phyloP scores from a whole-genome alignment of 2,888 invertebrate genomes.

The Cantharis rufa region DNA sequence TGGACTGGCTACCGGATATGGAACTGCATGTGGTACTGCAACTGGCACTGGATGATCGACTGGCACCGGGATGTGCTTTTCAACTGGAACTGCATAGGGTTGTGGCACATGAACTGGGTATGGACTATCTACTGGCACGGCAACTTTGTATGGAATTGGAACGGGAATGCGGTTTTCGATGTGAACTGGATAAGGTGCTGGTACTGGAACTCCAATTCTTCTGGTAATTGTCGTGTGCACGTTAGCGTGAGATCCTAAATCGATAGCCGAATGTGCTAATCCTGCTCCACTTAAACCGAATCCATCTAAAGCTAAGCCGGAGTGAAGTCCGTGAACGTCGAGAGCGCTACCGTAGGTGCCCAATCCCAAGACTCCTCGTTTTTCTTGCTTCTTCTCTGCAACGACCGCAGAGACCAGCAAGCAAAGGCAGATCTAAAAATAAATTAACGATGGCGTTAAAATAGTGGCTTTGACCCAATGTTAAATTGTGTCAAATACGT shows the following conservation, averaged over 20 bases:
- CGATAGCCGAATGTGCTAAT: conserved; percentile 31
- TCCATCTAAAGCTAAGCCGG: conserved; percentile 27
- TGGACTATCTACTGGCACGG: conserved; percentile 60
- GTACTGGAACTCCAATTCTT: conserved; percentile 57
- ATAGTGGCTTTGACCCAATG: background rate
- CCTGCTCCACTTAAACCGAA: conserved; percentile 31
- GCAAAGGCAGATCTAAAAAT: conserved; percentile 39
- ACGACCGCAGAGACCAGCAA: conserved; percentile 37
- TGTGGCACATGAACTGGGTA: conserved; percentile 49
- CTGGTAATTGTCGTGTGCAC: conserved; percentile 57
- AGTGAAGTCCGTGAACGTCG: conserved; percentile 3
- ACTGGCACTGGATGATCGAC: conserved; percentile 54
- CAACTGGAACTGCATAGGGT: conserved; percentile 62
- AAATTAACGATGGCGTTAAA: background rate
- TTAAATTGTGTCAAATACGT: background rate
- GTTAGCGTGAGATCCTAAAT: conserved; percentile 42
- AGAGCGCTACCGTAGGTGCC: conserved; percentile 37
- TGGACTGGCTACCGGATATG: conserved; percentile 54
- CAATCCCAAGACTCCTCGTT: conserved; percentile 46
- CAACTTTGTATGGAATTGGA: conserved; percentile 55
- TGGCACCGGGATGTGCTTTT: conserved; percentile 59
- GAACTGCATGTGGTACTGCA: conserved; percentile 51
- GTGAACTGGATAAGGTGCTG: conserved; percentile 59
- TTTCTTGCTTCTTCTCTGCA: conserved; percentile 45
- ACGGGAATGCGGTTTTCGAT: conserved; percentile 51